Evolutionary conservation across 2,888 invertebrate genomes (phyloP).

Genomic region (Mythimna impura): DNA sequence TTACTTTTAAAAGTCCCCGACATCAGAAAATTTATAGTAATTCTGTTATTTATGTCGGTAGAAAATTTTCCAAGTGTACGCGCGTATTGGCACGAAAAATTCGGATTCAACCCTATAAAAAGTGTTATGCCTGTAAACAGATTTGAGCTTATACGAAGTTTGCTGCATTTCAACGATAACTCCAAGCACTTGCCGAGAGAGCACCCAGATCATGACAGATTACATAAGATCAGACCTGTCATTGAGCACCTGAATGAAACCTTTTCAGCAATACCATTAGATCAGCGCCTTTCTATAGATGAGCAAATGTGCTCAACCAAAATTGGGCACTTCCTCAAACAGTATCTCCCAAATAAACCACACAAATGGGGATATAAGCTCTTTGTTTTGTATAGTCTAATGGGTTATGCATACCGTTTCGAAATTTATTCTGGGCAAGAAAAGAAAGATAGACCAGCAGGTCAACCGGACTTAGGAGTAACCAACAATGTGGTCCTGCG

Average conservation of each 20-base stretch:
- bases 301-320: background rate
- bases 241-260: background rate
- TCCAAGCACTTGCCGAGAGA: background rate
- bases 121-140: background rate
- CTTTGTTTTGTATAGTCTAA: background rate
- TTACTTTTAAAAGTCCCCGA: background rate
- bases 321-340: background rate
- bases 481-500: background rate
- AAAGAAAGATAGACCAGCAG: background rate
- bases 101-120: background rate
- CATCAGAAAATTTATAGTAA: background rate
- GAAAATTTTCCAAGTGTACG: background rate
- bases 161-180: background rate
- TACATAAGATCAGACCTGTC: background rate
- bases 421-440: background rate
- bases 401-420: background rate
- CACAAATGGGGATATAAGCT: background rate
- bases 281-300: background rate
- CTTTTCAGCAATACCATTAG: background rate
- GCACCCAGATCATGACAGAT: background rate
- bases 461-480: background rate
- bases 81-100: background rate
- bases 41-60: background rate
- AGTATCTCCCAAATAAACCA: background rate
- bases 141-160: background rate